phyloP scores from a whole-genome alignment of 2,797 vertebrate genomes.

The Pipistrellus pipistrellus region DNA sequence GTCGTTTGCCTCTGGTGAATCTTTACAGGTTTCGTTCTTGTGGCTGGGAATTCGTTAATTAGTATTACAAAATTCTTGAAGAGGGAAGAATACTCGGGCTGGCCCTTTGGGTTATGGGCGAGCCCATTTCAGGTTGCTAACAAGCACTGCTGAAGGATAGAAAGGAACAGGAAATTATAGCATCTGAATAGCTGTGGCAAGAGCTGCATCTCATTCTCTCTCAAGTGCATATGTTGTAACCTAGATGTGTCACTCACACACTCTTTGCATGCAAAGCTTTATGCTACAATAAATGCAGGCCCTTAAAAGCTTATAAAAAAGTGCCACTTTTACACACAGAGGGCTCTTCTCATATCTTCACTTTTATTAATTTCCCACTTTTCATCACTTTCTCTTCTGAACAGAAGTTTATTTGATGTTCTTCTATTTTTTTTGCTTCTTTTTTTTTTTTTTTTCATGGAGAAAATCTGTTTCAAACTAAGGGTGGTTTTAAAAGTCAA shows the following conservation, averaged over 20 bases:
- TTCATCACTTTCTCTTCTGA: neutral
- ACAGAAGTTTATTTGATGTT: slow-evolving; percentile 47
- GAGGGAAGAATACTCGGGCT: neutral
- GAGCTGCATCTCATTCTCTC: slow-evolving; percentile 41
- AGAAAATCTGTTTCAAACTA: slow-evolving; percentile 16
- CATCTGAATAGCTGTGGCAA: neutral
- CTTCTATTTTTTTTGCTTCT: slow-evolving; percentile 15
- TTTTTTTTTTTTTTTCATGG: slow-evolving; percentile 25
- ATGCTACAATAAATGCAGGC: slow-evolving; percentile 55
- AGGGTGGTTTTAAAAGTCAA: slow-evolving; percentile 66
- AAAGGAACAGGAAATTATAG: slow-evolving; percentile 33
- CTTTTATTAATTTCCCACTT: slow-evolving; percentile 42
- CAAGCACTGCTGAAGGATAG: slow-evolving; percentile 45
- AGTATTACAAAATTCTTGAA: slow-evolving; percentile 70
- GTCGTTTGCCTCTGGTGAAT: slow-evolving; percentile 67
- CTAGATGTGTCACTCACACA: slow-evolving; percentile 74
- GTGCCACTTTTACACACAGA: slow-evolving; percentile 16
- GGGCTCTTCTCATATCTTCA: neutral
- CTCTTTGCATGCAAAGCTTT: slow-evolving; percentile 72
- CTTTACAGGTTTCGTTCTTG: slow-evolving; percentile 73
- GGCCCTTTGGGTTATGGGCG: slow-evolving; percentile 52
- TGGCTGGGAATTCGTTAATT: slow-evolving; percentile 78
- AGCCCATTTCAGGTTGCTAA: slow-evolving; percentile 70
- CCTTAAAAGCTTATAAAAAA: slow-evolving; percentile 30
- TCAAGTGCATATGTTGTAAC: slow-evolving; percentile 35